Conservation (phyloP, 2,888 invertebrate genomes). For the Phortica okadai region DNA sequence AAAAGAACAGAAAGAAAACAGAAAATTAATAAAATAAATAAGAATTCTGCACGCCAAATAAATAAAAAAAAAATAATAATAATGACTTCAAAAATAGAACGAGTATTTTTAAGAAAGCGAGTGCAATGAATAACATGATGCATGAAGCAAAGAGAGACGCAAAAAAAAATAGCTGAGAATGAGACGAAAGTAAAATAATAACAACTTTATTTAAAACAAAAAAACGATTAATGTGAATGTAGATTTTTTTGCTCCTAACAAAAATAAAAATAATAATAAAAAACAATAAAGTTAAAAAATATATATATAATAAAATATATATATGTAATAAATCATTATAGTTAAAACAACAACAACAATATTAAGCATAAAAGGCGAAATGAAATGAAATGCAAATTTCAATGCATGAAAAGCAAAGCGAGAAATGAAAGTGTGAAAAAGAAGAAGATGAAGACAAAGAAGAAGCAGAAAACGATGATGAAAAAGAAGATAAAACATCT, state of each 20-base stretch:
- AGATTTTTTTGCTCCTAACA: slow-evolving; percentile 9
- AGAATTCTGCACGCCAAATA: too few relatives aligned
- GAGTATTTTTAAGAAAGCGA: too few relatives aligned
- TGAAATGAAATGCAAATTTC: too few relatives aligned
- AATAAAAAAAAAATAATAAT: too few relatives aligned
- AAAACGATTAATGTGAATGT: slow-evolving; percentile 10
- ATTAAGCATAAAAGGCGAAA: too few relatives aligned
- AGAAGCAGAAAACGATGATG: background rate
- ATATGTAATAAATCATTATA: too few relatives aligned
- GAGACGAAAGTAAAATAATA: background rate
- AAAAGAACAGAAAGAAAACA: background rate
- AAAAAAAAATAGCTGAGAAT: background rate
- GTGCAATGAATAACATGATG: too few relatives aligned
- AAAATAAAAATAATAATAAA: background rate
- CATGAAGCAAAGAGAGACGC: background rate
- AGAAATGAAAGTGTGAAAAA: background rate
- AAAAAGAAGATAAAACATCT: background rate
- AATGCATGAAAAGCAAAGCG: too few relatives aligned
- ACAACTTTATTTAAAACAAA: background rate
- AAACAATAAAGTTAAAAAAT: background rate
- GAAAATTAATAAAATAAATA: too few relatives aligned
- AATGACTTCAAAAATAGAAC: too few relatives aligned
- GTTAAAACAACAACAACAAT: background rate
- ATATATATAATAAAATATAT: background rate
- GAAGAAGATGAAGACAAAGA: background rate